Evolutionary conservation across 2,113 vertebrate genomes (phyloP), one percentile per base, ranked within the genome.

Genomic region (Pedetes capensis): DNA sequence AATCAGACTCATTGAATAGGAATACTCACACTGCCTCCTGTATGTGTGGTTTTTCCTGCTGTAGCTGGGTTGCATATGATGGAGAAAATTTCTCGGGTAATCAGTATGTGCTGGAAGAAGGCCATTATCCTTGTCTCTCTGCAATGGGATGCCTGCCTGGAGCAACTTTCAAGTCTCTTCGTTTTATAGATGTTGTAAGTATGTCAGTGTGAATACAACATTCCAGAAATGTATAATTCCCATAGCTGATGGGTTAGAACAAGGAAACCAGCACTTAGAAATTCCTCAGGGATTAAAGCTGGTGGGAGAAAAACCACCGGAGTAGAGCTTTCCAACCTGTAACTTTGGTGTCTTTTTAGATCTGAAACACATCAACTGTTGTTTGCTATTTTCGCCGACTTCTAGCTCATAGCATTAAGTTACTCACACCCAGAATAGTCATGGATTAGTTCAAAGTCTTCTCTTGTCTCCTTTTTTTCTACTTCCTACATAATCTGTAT

Each of bases 51-150:
- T 44, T 89, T 96, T 20, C 88, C 57, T 97, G 18, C 96, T 96
- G 81, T 96, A 99, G 99, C 96, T 99, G 99, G 98, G 98, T 99
- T 97, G 98, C 98, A 0, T 99, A 99, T 86, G 99, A 99, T 69
- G 98, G 99, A 75, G 98, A 98, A 92, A 98, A 99, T 83, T 99
- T 99, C 63, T 98, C 98, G 0, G 99, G 99, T 22, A 98, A 99
- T 97, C 99, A 99, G 98, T 99, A 99, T 3, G 98, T 99, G 68
- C 94, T 99, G 97, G 99, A 99, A 98, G 99, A 99, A 98, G 99
- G 99, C 80, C 98, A 98, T 39, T 99, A 99, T 88, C 98, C 98
- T 42, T 98, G 98, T 97, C 94, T 98, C 7, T 98, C 91, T 2
- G 98, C 99, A 3, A 99, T 99, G 98, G 99, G 99, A 95, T 99